A percentile compares a stretch with the other conserved stretches of the same genome.
These are phyloP conservation scores for Ichneumon xanthorius DNA, from an alignment of 2,888 invertebrate genomes.

Conservation along the genomic window DNA sequence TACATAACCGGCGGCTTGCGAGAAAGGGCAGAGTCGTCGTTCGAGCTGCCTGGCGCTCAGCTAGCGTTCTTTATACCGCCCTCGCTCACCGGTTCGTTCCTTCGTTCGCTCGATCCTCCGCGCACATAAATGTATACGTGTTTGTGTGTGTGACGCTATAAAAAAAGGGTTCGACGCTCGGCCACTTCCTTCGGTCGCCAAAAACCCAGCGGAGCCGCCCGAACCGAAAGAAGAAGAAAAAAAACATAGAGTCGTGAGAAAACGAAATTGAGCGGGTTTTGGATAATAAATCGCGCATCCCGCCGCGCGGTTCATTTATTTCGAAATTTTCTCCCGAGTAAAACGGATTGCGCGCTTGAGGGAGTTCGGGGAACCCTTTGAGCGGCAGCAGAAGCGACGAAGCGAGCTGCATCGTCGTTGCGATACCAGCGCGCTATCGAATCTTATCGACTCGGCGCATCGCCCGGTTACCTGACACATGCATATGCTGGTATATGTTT, in stretches of 20 bases:
- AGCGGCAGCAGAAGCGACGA: conserved; percentile 36
- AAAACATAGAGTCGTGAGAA: conserved; percentile 69
- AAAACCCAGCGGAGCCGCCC: conserved; percentile 72
- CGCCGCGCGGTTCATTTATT: conserved; percentile 27
- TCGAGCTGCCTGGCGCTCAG: conserved; percentile 68
- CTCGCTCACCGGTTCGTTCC: conserved; percentile 36
- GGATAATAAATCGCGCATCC: conserved; percentile 54
- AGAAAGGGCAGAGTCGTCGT: conserved; percentile 78
- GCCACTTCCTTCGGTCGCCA: conserved; percentile 75
- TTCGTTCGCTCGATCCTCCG: conserved; percentile 55
- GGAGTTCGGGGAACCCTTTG: conserved; percentile 30
- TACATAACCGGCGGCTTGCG: conserved; percentile 80
- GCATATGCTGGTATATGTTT: background rate
- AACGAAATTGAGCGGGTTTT: conserved; percentile 54
- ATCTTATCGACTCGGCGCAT: conserved; percentile 35
- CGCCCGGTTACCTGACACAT: conserved; percentile 12
- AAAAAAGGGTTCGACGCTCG: conserved; percentile 77
- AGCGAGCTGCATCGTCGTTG: conserved; percentile 22
- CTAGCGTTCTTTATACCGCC: conserved; percentile 68
- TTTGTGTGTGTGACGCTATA: background rate
- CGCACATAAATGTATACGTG: background rate
- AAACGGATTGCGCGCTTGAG: background rate
- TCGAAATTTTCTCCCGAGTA: conserved; percentile 20
- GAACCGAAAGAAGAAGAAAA: conserved; percentile 64
- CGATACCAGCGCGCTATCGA: conserved; percentile 6